phyloP scores from a whole-genome alignment of 2,797 vertebrate species.

The Euphonia xanthogaster region DNA sequence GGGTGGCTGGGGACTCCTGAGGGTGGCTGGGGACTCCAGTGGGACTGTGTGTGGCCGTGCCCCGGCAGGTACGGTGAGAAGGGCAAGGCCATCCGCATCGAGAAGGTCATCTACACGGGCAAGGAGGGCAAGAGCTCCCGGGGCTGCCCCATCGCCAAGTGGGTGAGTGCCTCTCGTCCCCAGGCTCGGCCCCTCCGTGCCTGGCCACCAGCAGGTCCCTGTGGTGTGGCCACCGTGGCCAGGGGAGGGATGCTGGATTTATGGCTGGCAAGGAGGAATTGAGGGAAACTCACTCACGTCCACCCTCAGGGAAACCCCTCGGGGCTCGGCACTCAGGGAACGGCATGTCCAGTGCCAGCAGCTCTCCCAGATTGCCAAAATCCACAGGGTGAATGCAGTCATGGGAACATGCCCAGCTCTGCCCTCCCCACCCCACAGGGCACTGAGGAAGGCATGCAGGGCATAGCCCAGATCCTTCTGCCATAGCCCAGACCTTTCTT shows the following conservation, averaged over 20 bases:
- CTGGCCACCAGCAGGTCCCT: not conserved
- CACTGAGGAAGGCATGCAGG: not conserved
- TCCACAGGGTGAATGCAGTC: accelerated
- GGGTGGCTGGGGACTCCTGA: not conserved
- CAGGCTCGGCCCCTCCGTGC: not conserved
- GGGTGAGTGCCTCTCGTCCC: constrained; percentile 81
- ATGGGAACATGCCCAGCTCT: not conserved
- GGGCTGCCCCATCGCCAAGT: constrained; percentile 98
- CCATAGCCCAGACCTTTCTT: not conserved
- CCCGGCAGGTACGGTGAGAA: constrained; percentile 88
- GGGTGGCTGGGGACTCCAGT: not conserved
- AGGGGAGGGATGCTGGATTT: accelerated
- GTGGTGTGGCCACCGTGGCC: accelerated
- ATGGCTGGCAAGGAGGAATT: not conserved
- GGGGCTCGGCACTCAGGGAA: accelerated
- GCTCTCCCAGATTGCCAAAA: not conserved
- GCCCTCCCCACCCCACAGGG: accelerated
- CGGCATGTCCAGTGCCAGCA: not conserved
- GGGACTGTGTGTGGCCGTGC: not conserved
- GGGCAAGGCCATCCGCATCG: constrained; percentile 92
- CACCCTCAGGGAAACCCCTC: not conserved
- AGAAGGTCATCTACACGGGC: constrained; percentile 95
- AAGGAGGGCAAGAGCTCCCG: constrained; percentile 95
- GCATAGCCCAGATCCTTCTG: not conserved
- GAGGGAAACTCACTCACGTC: not conserved